These are phyloP conservation scores for Parambassis ranga DNA, from an alignment of 2,797 vertebrate genomes.

Conservation along the genomic window DNA sequence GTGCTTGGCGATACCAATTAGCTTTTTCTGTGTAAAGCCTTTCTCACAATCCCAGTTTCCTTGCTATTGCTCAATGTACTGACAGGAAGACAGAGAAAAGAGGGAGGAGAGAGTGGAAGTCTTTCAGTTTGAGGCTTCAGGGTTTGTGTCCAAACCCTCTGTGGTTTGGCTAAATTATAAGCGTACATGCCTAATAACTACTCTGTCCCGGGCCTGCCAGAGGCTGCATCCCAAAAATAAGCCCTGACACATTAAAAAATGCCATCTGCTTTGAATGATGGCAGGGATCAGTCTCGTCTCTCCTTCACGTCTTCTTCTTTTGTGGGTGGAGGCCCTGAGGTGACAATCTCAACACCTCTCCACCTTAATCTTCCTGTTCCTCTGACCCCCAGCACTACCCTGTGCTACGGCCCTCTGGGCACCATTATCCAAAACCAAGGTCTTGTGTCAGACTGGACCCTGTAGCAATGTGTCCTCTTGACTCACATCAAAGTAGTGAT, in stretches of 20 bases:
- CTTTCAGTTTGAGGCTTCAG: slow-evolving; percentile 66
- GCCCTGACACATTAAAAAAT: slow-evolving; percentile 74
- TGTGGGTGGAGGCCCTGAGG: slow-evolving; percentile 68
- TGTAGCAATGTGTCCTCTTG: slow-evolving; percentile 55
- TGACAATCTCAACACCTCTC: slow-evolving; percentile 79
- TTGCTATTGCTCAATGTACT: slow-evolving; percentile 13
- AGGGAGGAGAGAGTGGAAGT: slow-evolving; percentile 32
- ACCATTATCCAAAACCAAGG: slow-evolving; percentile 65
- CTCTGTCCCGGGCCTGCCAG: slow-evolving; percentile 74
- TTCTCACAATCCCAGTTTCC: slow-evolving; percentile 36
- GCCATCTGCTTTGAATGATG: slow-evolving; percentile 81
- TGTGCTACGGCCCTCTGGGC: slow-evolving; percentile 56
- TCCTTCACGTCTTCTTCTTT: slow-evolving; percentile 50
- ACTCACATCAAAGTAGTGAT: slow-evolving; percentile 56
- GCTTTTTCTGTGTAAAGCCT: slow-evolving; percentile 26
- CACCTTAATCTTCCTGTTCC: slow-evolving; percentile 71
- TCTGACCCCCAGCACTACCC: slow-evolving; percentile 62
- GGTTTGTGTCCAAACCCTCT: slow-evolving; percentile 72
- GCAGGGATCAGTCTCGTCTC: slow-evolving; percentile 49
- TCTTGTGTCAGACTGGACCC: slow-evolving; percentile 59
- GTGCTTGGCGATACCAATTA: slow-evolving; percentile 7
- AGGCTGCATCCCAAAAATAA: slow-evolving; percentile 77
- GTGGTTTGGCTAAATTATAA: slow-evolving; percentile 75
- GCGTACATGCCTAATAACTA: slow-evolving; percentile 77
- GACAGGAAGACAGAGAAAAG: slow-evolving; percentile 46